Conservation (phyloP, 2,797 vertebrate species). For the Cottoperca gobio region DNA sequence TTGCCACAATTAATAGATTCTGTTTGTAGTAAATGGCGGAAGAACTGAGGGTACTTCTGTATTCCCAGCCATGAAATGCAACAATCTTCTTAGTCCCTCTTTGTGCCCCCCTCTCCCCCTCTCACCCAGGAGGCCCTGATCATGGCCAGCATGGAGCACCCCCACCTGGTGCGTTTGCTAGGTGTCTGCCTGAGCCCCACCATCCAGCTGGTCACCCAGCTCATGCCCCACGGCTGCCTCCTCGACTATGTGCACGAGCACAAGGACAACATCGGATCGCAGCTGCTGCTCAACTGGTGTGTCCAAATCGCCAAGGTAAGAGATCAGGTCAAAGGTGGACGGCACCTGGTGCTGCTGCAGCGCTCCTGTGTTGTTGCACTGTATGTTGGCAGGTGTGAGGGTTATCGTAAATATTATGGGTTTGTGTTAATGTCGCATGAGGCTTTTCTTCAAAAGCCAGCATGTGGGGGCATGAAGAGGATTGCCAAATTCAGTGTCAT, state of each 20-base stretch:
- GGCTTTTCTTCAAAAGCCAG: neutral
- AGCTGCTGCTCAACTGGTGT: conserved; percentile 96
- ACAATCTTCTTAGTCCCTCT: conserved; percentile 66
- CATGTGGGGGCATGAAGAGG: neutral
- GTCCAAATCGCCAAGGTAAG: conserved; percentile 96
- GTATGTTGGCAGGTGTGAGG: conserved; percentile 20
- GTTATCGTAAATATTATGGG: conserved; percentile 9
- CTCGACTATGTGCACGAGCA: conserved; percentile 96
- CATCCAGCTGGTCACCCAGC: conserved; percentile 94
- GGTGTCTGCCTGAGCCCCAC: conserved; percentile 94
- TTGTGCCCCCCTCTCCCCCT: conserved; percentile 27
- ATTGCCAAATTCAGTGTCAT: conserved; percentile 11
- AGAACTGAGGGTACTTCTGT: too few relatives aligned
- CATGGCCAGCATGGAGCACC: conserved; percentile 97
- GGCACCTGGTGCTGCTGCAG: neutral
- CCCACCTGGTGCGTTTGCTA: conserved; percentile 92
- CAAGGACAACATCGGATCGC: conserved; percentile 95
- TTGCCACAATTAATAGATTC: neutral
- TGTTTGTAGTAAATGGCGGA: neutral
- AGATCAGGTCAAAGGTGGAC: neutral
- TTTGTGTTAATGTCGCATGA: neutral
- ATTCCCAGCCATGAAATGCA: neutral
- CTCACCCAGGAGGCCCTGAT: conserved; percentile 92
- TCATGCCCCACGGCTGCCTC: conserved; percentile 96
- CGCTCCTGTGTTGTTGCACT: neutral